Percentiles rank a stretch among this genome's conserved stretches.
Conservation (phyloP, 2,888 invertebrate genomes). For the Eupithecia exiguata region DNA sequence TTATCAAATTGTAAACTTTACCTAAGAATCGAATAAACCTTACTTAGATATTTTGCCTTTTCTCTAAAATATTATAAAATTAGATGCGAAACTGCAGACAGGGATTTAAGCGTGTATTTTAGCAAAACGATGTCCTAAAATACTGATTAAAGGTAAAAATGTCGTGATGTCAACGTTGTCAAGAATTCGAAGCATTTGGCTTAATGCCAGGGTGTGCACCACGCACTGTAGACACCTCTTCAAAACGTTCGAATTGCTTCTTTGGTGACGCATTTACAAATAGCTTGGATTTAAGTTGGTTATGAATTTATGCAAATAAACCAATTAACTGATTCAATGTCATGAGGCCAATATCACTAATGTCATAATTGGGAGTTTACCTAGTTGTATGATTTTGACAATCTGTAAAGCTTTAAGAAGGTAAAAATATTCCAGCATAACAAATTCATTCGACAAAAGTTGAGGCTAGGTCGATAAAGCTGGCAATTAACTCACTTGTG, state of each 20-base stretch:
- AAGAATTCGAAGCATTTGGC: not conserved
- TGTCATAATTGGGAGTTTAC: constrained; percentile 20
- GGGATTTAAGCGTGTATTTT: not conserved
- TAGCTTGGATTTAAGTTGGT: constrained; percentile 19
- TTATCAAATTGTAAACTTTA: too few species aligned
- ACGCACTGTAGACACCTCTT: constrained; percentile 46
- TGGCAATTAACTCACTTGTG: not conserved
- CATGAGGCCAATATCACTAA: constrained; percentile 41
- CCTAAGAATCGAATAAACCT: too few species aligned
- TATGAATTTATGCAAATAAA: constrained; percentile 42
- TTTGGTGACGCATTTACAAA: constrained; percentile 35
- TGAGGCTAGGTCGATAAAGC: not conserved
- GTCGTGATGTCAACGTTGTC: not conserved
- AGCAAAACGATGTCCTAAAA: not conserved
- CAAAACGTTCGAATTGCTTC: constrained; percentile 48
- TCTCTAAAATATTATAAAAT: not conserved
- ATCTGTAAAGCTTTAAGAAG: too few species aligned
- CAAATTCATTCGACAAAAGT: not conserved
- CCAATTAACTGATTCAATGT: constrained; percentile 46
- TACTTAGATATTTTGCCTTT: not conserved
- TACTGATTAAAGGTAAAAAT: not conserved
- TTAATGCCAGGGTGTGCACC: constrained; percentile 6
- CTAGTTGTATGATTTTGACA: not conserved
- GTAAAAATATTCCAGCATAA: not conserved
- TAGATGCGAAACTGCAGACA: not conserved